These are phyloP conservation scores for Perithous albicinctus DNA, from an alignment of 2,888 invertebrate species.

Conservation along the genomic window DNA sequence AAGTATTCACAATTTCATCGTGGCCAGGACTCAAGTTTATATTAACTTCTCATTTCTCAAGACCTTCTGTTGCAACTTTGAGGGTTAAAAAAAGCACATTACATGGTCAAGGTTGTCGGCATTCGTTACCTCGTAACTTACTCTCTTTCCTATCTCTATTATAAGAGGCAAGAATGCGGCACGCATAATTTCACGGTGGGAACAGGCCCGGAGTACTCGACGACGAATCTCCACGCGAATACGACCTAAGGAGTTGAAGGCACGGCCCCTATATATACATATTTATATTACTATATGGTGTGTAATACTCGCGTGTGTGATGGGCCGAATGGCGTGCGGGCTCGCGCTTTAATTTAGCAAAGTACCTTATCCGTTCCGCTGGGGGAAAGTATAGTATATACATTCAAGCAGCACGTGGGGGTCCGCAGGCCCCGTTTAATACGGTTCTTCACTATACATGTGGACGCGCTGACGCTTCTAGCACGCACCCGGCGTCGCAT, in stretches of 20 bases:
- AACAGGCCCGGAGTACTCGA: neutral
- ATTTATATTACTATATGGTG: constrained; percentile 17
- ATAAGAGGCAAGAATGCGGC: constrained; percentile 14
- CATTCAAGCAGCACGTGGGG: constrained; percentile 43
- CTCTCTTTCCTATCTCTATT: neutral
- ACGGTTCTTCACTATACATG: constrained; percentile 5
- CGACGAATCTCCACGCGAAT: constrained; percentile 33
- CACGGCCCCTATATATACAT: too few relatives aligned
- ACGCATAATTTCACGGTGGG: constrained; percentile 29
- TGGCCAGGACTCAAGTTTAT: neutral
- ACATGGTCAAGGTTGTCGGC: constrained; percentile 31
- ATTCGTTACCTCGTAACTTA: constrained; percentile 17
- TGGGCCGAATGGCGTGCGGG: constrained; percentile 74
- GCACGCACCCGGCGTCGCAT: constrained; percentile 58
- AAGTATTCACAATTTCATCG: neutral
- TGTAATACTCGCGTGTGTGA: constrained; percentile 57
- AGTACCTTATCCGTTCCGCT: constrained; percentile 77
- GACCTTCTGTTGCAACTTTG: neutral
- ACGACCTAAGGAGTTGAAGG: neutral
- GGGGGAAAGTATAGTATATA: constrained; percentile 63
- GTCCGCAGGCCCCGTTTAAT: constrained; percentile 26
- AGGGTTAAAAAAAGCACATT: constrained; percentile 1
- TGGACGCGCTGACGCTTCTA: constrained; percentile 58
- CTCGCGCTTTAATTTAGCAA: constrained; percentile 79
- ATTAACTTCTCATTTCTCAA: constrained; percentile 2